Evolutionary conservation across 1,140 invertebrate species (phyloP), one percentile per base, ranked within the genome.

Genomic region (Pseudomyrmex sp.): DNA sequence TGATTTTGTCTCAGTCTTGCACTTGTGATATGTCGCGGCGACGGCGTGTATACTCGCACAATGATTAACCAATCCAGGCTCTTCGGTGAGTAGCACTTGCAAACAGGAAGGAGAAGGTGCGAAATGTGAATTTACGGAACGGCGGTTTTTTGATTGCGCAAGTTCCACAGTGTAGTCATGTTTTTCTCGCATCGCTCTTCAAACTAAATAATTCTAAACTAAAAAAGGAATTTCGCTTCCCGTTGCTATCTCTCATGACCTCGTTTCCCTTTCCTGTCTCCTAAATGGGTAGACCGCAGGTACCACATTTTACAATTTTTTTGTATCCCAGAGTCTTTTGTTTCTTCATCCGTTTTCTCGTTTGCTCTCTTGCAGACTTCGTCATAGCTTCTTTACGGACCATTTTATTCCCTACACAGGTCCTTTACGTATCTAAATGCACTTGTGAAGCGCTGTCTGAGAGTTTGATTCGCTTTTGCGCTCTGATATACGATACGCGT

Each of bases 111-210:
- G 12, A 44, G 63, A 20, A 12, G 13, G 8, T 59, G 86, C 82
- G 77, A 86, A 86, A 88, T 79, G 75, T 77, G 86, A 89, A 85
- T 89, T 89, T 89, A 88, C 70, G 54, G 44, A 61, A 48, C 63
- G 56, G 63, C 63, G 23, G 20, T 50, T n/a, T 66, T 68, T 77
- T 84, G 86, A 89, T 90, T 85, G 84, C 74, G 72, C 66, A 61
- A 52, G 20, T 89, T 84, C 68, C 50, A 73, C 54, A 5, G 35
- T 48, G 46, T 8, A 58, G 18, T 63, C 20, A 50, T 23, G 48
- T 75, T 66, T n/a, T 54, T 59, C n/a, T 10, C 26, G 26, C 70
- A 85, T 85, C 76, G 63, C 46, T 66, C 65, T 35, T 8, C 13
- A n/a, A 48, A 74, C 86, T 89, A 80, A 84, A 84, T 89, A 88